Evolutionary conservation across 2,888 invertebrate genomes (phyloP).

Genomic region (Eristalinus aeneus): DNA sequence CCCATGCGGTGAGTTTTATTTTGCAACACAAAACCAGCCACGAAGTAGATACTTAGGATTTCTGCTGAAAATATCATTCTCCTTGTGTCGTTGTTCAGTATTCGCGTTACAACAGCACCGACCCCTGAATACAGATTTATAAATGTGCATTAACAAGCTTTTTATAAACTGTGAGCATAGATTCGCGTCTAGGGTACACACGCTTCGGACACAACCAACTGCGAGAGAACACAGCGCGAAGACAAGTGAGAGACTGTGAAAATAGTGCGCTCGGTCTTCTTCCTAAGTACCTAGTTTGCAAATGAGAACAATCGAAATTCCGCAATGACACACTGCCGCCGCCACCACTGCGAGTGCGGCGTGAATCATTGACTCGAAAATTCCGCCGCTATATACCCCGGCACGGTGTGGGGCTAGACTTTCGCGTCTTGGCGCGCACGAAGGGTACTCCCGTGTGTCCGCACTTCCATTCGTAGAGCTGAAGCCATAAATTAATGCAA

Average conservation of each 20-base stretch:
- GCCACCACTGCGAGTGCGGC: not conserved
- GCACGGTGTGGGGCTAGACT: not conserved
- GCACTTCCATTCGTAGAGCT: slow-evolving; percentile 27
- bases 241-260: not conserved
- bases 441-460: not conserved
- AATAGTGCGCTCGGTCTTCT: not conserved
- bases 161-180: not conserved
- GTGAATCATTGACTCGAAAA: slow-evolving; percentile 47
- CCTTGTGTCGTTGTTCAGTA: slow-evolving; percentile 9
- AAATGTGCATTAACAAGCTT: not conserved
- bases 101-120: not conserved
- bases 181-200: not conserved
- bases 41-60: slow-evolving; percentile 24
- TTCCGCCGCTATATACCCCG: slow-evolving; percentile 16
- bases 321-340: slow-evolving; percentile 49
- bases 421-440: slow-evolving; percentile 5
- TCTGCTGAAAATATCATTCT: slow-evolving; percentile 36
- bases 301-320: slow-evolving; percentile 60
- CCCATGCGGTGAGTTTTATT: slow-evolving; percentile 60
- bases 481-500: slow-evolving; percentile 56
- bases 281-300: slow-evolving; percentile 18
- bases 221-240: not conserved
- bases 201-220: not conserved
- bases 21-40: slow-evolving; percentile 38
- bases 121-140: not conserved